Conservation (phyloP, 2,113 vertebrate species). For the Hippotragus niger region DNA sequence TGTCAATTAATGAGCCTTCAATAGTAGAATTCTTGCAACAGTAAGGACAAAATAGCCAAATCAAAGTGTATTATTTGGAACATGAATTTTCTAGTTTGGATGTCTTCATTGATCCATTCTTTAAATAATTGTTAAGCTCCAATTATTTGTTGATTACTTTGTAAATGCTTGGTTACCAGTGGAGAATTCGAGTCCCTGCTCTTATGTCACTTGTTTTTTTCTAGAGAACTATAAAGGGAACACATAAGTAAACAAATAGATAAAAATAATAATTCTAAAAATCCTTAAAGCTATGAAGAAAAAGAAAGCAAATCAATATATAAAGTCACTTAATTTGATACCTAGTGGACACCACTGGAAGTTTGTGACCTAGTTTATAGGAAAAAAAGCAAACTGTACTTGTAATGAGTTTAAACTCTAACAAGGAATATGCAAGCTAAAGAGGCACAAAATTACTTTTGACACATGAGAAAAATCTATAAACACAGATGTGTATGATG, state of each 20-base stretch:
- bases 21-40: neutral
- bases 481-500: slow-evolving; percentile 41
- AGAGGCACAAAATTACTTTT: slow-evolving; percentile 29
- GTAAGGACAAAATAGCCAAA: neutral
- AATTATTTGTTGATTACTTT: neutral
- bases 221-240: neutral
- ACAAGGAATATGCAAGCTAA: slow-evolving; percentile 16
- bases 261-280: neutral
- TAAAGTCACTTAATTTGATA: neutral
- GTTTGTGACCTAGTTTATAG: slow-evolving; percentile 41
- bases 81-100: neutral
- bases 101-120: neutral
- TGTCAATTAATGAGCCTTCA: neutral
- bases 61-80: neutral
- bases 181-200: neutral
- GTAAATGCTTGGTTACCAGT: neutral
- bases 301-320: neutral
- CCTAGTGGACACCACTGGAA: neutral
- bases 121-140: neutral
- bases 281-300: neutral
- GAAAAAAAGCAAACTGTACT: neutral
- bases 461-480: slow-evolving; percentile 30
- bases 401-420: slow-evolving; percentile 50
- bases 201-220: neutral
- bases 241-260: neutral